Evolutionary conservation across 2,113 vertebrate species (phyloP), one percentile per base, ranked within the genome.

Genomic region (Myanophis thanlyinensis): DNA sequence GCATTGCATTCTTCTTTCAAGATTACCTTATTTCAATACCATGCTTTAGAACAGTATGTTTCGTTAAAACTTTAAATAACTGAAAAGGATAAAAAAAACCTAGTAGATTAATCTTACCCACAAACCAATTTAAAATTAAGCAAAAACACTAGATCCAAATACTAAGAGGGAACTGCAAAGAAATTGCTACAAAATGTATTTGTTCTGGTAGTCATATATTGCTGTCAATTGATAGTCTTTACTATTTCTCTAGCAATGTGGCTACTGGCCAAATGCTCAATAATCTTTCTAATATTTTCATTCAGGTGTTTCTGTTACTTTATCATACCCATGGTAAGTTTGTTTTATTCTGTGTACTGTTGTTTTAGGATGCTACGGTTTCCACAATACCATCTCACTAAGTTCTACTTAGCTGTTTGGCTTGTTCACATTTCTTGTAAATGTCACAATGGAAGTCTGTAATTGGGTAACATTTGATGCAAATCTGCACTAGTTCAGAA

Each of bases 1-100:
- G 46, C 88, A 23, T 40, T 44, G 12, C 2, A 25, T 6, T 73
- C 0, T 88, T 89, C 90, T 91, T 87, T 89, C 88, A 93, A 53
- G 93, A 67, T 46, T 35, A 89, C 49, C 40, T 13, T 1, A 44
- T 87, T 94, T 95, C 89, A 85, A 95, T 27, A 91, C 23, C 44
- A 85, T 87, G 3, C 35, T 93, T 92, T 91, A 85, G 56, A 30
- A 46, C 11, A 5, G 25, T 15, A 47, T 85, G 27, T 47, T 89
- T 80, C 44, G 35, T 22, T 40, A 80, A 80, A 8, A 40, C 67
- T 40, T 80, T 80, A 80, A 80, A 80, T 44, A 22, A 80, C 18
- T 44, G 40, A 44, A 80, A 22, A 7, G 35, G 35, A n/a, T n/a
- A n/a, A 9, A 90, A 90, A 90, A 90, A 44, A 51, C 18, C 23